Conservation (phyloP, 2,797 vertebrate species). For the Dendrocincla fuliginosa region DNA sequence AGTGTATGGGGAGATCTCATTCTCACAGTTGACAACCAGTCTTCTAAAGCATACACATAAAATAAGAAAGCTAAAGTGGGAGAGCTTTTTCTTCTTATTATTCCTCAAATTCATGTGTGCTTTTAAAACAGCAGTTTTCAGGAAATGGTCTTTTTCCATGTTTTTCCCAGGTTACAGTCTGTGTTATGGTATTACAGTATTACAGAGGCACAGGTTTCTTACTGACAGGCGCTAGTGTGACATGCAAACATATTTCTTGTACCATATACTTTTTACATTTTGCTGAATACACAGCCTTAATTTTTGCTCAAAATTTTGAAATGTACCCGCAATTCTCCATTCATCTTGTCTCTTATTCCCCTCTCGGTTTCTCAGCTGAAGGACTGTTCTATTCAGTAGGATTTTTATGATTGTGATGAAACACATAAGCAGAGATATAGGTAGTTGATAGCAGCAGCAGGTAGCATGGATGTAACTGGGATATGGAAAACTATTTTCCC, state of each 20-base stretch:
- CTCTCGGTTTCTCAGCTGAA: background rate
- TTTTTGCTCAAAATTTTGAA: background rate
- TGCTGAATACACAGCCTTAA: background rate
- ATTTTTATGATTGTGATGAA: background rate
- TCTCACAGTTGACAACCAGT: background rate
- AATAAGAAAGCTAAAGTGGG: background rate
- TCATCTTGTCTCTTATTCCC: background rate
- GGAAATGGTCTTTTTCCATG: background rate
- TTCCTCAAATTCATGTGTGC: background rate
- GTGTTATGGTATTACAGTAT: too few species aligned
- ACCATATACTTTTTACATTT: background rate
- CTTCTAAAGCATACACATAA: background rate
- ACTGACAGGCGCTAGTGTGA: background rate
- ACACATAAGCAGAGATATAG: background rate
- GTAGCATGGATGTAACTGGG: background rate
- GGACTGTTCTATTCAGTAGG: background rate
- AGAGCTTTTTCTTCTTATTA: background rate
- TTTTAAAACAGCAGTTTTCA: background rate
- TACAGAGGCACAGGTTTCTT: background rate
- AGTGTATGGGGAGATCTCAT: background rate
- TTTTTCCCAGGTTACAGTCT: background rate
- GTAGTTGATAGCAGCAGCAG: background rate
- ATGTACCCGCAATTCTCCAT: background rate
- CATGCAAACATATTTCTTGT: background rate
- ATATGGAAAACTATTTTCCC: background rate